These are phyloP conservation scores for Anoura caudifer DNA, from an alignment of 2,113 vertebrate species.

Conservation along the genomic window DNA sequence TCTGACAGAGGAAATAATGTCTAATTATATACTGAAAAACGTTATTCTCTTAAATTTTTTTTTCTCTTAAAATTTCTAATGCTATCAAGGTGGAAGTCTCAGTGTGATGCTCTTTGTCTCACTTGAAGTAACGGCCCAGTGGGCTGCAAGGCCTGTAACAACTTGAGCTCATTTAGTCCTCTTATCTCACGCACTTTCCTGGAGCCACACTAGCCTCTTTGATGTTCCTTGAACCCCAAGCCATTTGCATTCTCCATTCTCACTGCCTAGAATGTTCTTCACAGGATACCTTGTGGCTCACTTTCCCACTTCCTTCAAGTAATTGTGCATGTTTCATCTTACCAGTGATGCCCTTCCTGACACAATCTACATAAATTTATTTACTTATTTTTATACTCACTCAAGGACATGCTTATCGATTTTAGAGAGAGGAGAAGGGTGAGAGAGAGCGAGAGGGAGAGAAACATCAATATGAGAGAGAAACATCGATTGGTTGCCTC, in stretches of 20 bases:
- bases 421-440: no score
- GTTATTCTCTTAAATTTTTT: not conserved
- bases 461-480: no score
- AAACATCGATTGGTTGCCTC: no score
- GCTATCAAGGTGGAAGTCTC: not conserved
- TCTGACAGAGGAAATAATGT: not conserved
- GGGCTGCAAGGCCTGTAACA: not conserved
- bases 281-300: not conserved
- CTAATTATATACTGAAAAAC: not conserved
- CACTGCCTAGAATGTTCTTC: not conserved
- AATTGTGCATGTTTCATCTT: not conserved
- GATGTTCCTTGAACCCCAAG: not conserved
- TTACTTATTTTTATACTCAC: no score
- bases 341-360: not conserved
- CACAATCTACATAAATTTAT: not conserved
- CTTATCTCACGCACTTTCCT: not conserved
- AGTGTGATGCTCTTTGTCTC: not conserved
- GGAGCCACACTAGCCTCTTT: not conserved
- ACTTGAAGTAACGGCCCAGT: not conserved
- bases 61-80: not conserved
- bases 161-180: not conserved
- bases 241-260: not conserved
- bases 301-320: not conserved
- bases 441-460: no score
- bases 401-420: no score